phyloP scores from a whole-genome alignment of 1,140 invertebrate species.

The Anthonomus grandis region DNA sequence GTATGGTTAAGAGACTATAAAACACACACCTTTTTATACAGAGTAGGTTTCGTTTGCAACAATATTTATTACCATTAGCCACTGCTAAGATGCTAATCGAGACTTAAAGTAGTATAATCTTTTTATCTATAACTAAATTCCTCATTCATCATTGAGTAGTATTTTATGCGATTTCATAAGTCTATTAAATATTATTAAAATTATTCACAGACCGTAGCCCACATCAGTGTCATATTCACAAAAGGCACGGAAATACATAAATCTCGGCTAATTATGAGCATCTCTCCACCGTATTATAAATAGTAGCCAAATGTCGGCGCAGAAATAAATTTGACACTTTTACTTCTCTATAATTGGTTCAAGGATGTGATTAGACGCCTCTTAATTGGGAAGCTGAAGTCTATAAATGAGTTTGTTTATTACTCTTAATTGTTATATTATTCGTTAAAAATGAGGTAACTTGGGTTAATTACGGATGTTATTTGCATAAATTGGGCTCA shows the following conservation, averaged over 20 bases:
- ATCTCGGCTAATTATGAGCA: constrained; percentile 15
- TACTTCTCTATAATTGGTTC: constrained; percentile 22
- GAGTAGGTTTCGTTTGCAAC: too few relatives aligned
- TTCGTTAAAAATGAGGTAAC: too few relatives aligned
- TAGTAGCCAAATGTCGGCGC: constrained; percentile 18
- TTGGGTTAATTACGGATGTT: too few relatives aligned
- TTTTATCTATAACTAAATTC: too few relatives aligned
- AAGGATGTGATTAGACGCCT: constrained; percentile 12
- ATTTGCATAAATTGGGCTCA: too few relatives aligned
- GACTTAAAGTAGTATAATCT: background rate
- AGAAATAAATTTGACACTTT: constrained; percentile 21
- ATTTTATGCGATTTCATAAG: too few relatives aligned
- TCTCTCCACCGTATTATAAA: constrained; percentile 15
- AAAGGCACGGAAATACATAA: constrained; percentile 20
- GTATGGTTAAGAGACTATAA: too few relatives aligned
- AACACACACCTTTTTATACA: too few relatives aligned
- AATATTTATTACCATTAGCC: too few relatives aligned
- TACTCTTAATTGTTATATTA: too few relatives aligned
- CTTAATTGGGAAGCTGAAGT: constrained; percentile 5
- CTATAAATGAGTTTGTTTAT: constrained; percentile 7
- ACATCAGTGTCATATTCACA: background rate
- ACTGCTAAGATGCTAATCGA: background rate
- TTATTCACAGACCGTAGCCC: background rate
- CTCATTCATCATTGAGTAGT: too few relatives aligned
- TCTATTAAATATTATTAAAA: background rate